Evolutionary conservation across 2,797 vertebrate genomes (phyloP), one percentile per base, ranked within the genome.

Genomic region (Orestias chungarensis): DNA sequence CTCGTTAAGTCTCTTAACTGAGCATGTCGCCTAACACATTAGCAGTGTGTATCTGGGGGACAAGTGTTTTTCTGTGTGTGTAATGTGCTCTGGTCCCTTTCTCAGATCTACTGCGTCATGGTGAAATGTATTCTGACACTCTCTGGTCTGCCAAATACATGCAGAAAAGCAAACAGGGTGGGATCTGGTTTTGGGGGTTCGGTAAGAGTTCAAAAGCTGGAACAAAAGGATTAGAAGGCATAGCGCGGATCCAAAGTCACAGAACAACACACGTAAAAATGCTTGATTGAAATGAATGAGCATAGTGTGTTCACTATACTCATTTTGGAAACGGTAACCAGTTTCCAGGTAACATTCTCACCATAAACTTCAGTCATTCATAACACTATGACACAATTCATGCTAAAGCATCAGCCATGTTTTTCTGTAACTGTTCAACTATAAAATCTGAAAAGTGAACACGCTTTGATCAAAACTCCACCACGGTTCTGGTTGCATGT

Each of bases 131-230:
- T 86, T 87, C 59, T 76, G 92, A 93, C 92, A 90, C 76, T 76
- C 82, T 68, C 66, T 6, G 82, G 81, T 86, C 89, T 87, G 90
- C 77, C 88, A 87, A 85, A 82, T 84, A 90, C 88, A 86, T 80
- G 84, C 78, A 85, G 83, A 67, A 91, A 93, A 87, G 82, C 84
- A 91, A 93, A 90, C 88, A 89, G 89, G 84, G 83, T 75, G 81
- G 64, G 86, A 78, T 85, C 81, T 75, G 81, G 73, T 59, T 70
- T 68, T 35, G 72, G 76, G n/a, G 64, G 79, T 85, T 74, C 88
- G 85, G 68, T 85, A 78, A 69, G 50, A 74, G 80, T 87, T 88
- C 64, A 77, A 71, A 81, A 78, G 76, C 73, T 6, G 74, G 57
- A 76, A 74, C 78, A 75, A 85, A 81, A 66, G 77, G 35, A n/a